Percentiles rank a stretch among this genome's conserved stretches.
These are phyloP conservation scores for Apogon talboti DNA, from an alignment of 2,797 vertebrate genomes.

Conservation along the genomic window DNA sequence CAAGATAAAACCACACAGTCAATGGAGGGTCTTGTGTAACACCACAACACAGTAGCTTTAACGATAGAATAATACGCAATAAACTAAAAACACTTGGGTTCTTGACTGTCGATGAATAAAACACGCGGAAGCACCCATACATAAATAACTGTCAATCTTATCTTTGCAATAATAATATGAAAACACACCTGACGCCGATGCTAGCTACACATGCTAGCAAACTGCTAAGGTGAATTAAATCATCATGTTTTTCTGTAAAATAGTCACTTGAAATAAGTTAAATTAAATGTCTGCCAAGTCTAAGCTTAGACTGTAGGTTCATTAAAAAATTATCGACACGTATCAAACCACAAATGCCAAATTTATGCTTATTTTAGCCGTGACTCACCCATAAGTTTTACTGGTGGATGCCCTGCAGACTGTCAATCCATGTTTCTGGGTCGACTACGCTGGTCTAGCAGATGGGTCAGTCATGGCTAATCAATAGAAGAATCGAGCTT, in stretches of 20 bases:
- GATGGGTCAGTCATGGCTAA: neutral
- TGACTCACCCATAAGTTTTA: constrained; percentile 65
- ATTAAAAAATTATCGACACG: neutral
- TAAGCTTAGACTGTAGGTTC: too few species aligned
- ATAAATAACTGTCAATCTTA: neutral
- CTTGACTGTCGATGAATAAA: neutral
- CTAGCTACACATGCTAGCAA: constrained; percentile 61
- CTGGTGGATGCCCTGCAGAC: constrained; percentile 56
- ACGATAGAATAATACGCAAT: neutral
- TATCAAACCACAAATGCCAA: neutral
- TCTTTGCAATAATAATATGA: neutral
- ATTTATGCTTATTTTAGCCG: neutral
- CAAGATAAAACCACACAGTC: constrained; percentile 7
- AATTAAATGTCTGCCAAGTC: neutral
- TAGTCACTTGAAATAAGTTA: neutral
- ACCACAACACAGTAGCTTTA: neutral
- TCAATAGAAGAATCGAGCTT: neutral
- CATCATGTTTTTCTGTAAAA: neutral
- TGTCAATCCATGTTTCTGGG: constrained; percentile 51
- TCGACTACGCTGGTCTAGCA: constrained; percentile 52
- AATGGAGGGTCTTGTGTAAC: constrained; percentile 31
- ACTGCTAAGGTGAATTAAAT: constrained; percentile 2
- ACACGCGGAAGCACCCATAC: neutral
- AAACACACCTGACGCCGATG: constrained; percentile 24
- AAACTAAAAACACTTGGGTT: neutral